Conservation (phyloP, 2,113 vertebrate genomes). For the Pleuronectes platessa region DNA sequence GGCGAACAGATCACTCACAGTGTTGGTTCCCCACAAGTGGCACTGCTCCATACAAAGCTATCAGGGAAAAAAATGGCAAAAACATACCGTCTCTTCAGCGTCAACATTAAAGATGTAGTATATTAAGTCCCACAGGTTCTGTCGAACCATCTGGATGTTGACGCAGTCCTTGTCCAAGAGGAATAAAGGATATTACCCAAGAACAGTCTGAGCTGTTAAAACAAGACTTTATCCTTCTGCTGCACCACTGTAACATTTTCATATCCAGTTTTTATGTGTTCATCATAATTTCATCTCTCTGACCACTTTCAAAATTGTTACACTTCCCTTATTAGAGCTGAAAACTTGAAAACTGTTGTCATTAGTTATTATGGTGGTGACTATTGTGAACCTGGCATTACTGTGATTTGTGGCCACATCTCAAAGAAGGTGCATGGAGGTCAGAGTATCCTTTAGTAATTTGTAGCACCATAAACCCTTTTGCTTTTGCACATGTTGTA, state of each 20-base stretch:
- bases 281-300: neutral
- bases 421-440: neutral
- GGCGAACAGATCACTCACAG: neutral
- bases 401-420: neutral
- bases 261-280: neutral
- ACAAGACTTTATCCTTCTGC: neutral
- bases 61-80: neutral
- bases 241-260: neutral
- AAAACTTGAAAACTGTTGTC: neutral
- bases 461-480: neutral
- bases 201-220: slow-evolving; percentile 1
- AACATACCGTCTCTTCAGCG: neutral
- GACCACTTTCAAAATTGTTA: neutral
- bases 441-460: too few species aligned
- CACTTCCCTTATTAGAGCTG: neutral
- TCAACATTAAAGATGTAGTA: neutral
- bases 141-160: slow-evolving; percentile 5
- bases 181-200: neutral
- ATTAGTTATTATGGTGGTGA: too few species aligned
- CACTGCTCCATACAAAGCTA: neutral
- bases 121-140: neutral
- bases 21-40: neutral
- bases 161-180: neutral
- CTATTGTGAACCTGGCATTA: too few species aligned
- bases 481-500: too few species aligned